A percentile compares a stretch with the other conserved stretches of the same genome.
Conservation (phyloP, 2,797 vertebrate genomes). For the Sardinella longiceps region DNA sequence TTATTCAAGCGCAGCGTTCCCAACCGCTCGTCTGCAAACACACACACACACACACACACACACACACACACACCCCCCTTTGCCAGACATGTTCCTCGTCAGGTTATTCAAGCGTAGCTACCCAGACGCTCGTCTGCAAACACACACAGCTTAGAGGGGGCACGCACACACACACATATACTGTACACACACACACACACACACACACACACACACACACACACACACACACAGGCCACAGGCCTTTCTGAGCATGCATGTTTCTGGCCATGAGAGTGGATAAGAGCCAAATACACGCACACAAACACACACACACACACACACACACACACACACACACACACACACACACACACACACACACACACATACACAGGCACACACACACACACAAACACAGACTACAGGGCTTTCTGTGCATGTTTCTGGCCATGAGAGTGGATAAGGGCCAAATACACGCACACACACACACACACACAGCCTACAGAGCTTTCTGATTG, state of each 20-base stretch:
- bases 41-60: neutral
- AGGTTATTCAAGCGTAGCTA: slow-evolving; percentile 88
- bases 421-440: neutral
- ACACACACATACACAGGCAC: neutral
- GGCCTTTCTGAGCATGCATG: too few species aligned
- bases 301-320: neutral
- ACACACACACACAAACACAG: neutral
- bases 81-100: slow-evolving; percentile 85
- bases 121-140: slow-evolving; percentile 80
- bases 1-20: slow-evolving; percentile 89
- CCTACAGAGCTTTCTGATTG: neutral
- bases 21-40: slow-evolving; percentile 74
- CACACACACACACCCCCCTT: slow-evolving; percentile 48
- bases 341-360: neutral
- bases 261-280: neutral
- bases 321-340: neutral
- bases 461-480: neutral
- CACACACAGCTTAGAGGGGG: too few species aligned
- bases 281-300: neutral
- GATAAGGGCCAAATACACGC: neutral
- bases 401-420: neutral
- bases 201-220: neutral
- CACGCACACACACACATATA: neutral
- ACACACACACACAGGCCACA: neutral
- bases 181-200: neutral